Conservation (phyloP, 2,113 vertebrate species). For the Peromyscus polionotus region DNA sequence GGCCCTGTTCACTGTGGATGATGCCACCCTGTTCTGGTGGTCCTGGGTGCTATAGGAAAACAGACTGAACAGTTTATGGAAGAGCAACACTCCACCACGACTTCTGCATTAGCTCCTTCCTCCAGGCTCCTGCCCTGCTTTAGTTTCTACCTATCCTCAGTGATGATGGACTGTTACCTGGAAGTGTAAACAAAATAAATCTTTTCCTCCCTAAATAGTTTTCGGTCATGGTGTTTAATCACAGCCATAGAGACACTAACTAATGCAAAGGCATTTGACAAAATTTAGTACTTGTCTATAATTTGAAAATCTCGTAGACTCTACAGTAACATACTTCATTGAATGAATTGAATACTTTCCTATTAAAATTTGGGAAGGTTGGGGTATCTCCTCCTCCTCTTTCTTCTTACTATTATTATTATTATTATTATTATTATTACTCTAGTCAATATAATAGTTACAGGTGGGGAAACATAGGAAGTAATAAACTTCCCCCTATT, state of each 20-base stretch:
- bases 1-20: not conserved
- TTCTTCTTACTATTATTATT: too few species aligned
- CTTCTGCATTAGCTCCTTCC: not conserved
- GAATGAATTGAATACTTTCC: not conserved
- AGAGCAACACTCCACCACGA: not conserved
- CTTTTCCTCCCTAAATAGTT: not conserved
- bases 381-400: too few species aligned
- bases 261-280: not conserved
- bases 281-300: not conserved
- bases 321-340: not conserved
- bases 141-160: not conserved
- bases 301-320: not conserved
- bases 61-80: not conserved
- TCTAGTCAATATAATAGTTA: not conserved
- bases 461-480: not conserved
- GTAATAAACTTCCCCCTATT: not conserved
- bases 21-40: not conserved
- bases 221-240: not conserved
- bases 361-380: not conserved
- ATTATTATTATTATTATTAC: too few species aligned
- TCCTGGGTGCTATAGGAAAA: not conserved
- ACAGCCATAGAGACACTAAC: not conserved
- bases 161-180: not conserved
- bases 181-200: not conserved
- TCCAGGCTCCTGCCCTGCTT: not conserved